Base-by-base conservation (phyloP, 2,113 vertebrate species). In the Gnathonemus longibarbis region DNA sequence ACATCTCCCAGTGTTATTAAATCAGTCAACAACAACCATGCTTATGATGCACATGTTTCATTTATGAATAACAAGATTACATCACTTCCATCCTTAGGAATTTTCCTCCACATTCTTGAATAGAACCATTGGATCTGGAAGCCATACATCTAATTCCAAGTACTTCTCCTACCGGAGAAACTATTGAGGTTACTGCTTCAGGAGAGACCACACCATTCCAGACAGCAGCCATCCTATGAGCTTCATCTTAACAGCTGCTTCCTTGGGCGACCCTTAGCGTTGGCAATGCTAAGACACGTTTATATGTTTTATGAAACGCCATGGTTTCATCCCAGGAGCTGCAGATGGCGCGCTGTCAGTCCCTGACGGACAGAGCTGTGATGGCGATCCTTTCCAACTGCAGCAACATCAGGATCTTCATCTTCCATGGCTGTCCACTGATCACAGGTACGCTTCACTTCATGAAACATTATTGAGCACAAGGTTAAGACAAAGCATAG, bases 401-500 rank as follows among this genome's bases (percentile, higher is more conserved):
- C 84, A 95, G 96, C 0, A 95, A 96, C 90, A 96, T 97, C 89
- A 92, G 94, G 52, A 97, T 97, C 91, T 94, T 98, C 58, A 95
- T 96, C 27, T 97, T 98, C 92, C 96, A 97, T 1, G 97, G 95
- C 21, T 98, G 97, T 90, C 97, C 97, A 7, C 90, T 96, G 49
- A 95, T 97, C 90, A 97, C 97, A 96, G 97, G 97, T 97, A 87
- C 92, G 92, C 94, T 83, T 90, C 45, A 86, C 13, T 21, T 53
- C 49, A 21, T 39, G 5, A n/a, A 85, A 46, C 39, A 15, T 49
- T 45, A 45, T 0, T 86, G 84, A 86, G n/a, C 24, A 31, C 27
- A 7, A 86, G 2, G n/a, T 86, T 87, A 21, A 85, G 83, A 27
- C n/a, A 87, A 19, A 52, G n/a, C 3, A 0, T 4, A 50, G 46